Conservation (phyloP, 2,888 invertebrate species). For the Lissonota sp. region DNA sequence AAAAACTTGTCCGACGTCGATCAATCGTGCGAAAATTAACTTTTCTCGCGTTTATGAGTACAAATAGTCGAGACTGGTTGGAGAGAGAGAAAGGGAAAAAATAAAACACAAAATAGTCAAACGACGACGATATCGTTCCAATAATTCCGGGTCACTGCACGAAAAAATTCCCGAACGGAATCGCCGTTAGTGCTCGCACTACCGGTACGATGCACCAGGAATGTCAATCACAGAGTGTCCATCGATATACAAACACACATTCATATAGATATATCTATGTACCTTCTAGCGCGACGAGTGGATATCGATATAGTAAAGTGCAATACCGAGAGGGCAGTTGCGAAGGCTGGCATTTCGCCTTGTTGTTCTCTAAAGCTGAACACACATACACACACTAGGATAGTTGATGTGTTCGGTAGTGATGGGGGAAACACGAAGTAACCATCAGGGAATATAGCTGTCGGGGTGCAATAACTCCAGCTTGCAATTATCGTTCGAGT, state of each 20-base stretch:
- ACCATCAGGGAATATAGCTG: conserved; percentile 39
- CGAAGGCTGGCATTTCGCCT: conserved; percentile 23
- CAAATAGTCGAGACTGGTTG: too few relatives aligned
- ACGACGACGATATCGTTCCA: not conserved
- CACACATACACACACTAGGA: not conserved
- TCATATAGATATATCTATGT: not conserved
- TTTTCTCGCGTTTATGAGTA: too few relatives aligned
- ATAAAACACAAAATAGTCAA: not conserved
- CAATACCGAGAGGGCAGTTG: conserved; percentile 13
- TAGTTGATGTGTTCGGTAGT: not conserved
- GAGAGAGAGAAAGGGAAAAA: not conserved
- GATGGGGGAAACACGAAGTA: conserved; percentile 13
- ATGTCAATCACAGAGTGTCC: conserved; percentile 43
- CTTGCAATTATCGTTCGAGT: conserved; percentile 70
- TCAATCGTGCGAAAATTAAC: too few relatives aligned
- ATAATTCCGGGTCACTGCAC: not conserved
- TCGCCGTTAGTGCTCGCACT: not conserved
- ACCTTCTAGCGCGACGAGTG: not conserved
- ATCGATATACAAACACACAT: conserved; percentile 1
- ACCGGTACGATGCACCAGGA: not conserved
- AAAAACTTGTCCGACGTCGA: too few relatives aligned
- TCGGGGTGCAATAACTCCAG: conserved; percentile 67
- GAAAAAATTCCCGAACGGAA: not conserved
- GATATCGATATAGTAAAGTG: not conserved
- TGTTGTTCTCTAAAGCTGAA: conserved; percentile 39